Conservation (phyloP, 2,113 vertebrate species). For the Hymenochirus boettgeri region DNA sequence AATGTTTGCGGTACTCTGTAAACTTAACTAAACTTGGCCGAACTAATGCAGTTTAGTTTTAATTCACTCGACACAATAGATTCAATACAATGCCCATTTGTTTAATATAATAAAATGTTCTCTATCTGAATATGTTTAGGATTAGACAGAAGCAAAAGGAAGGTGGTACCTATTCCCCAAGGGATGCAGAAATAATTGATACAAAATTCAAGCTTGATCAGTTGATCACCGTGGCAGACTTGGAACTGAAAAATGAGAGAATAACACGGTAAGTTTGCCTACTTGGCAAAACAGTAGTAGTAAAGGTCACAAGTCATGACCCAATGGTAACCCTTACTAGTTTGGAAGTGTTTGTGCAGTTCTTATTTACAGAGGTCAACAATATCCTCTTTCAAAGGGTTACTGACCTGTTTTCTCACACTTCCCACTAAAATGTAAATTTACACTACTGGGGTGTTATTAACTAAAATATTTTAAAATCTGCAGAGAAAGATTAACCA, state of each 20-base stretch:
- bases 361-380: constrained; percentile 72
- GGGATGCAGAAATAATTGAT: constrained; percentile 93
- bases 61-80: no score
- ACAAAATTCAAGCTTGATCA: constrained; percentile 96
- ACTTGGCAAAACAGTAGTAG: constrained; percentile 61
- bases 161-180: constrained; percentile 90
- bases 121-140: constrained; percentile 56
- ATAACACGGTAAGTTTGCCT: constrained; percentile 81
- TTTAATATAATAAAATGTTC: neutral
- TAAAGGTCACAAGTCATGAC: constrained; percentile 69
- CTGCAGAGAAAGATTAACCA: no score
- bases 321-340: constrained; percentile 78
- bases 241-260: constrained; percentile 94
- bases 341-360: constrained; percentile 82
- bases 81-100: no score
- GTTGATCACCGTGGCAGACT: constrained; percentile 90
- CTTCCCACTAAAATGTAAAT: constrained; percentile 52
- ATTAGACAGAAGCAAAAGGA: constrained; percentile 92
- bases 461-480: no score
- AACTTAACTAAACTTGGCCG: no score
- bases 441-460: no score
- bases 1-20: no score
- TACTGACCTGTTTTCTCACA: constrained; percentile 63
- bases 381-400: constrained; percentile 69
- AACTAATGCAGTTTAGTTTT: no score